Evolutionary conservation across 1,140 invertebrate species (phyloP), one percentile per base, ranked within the genome.

Genomic region (Listronotus bonariensis): DNA sequence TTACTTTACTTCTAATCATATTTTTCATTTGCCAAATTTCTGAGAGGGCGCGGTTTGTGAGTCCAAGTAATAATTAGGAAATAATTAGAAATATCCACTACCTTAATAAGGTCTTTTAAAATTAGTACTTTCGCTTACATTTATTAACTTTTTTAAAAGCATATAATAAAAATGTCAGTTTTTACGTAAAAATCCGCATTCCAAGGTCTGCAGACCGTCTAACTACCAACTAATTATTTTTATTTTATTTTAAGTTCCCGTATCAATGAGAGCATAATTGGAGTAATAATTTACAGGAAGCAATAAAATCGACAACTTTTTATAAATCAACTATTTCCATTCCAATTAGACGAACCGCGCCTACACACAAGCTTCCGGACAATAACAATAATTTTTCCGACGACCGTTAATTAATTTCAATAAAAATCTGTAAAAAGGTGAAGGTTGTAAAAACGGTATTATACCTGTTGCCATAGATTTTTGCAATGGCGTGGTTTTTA

Each of bases 321-420:
- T 32, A 52, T 20, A 61, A 61, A 36, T 12, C 11, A 38, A 46
- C 40, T 32, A 63, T 55, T 63, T 55, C 52, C 54, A 48, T 54
- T 55, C 60, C 43, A 63, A 63, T 63, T 63, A 55, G 52, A 63
- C 17, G 60, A 54, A 34, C 59, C 59, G 59, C 59, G 48, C 59
- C 59, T 49, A 62, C 59, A 31, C 58, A 18, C 18, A 52, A 14
- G 40, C 40, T 31, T 32, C n/a, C 34, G 46, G 40, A 60, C 60
- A 43, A 56, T 57, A 64, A 64, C 53, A 48, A 64, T 55, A 56
- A 56, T 57, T 61, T 64, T 64, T 64, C 62, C 17, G 52, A 49
- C 52, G 62, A 48, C 62, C 46, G 43, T 64, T 64, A 64, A 64
- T 64, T 64, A 64, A 56, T 64, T 41, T 64, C 52, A 64, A 64